Evolutionary conservation across 1,140 invertebrate genomes (phyloP).

Genomic region (Pentalonia nigronervosa): DNA sequence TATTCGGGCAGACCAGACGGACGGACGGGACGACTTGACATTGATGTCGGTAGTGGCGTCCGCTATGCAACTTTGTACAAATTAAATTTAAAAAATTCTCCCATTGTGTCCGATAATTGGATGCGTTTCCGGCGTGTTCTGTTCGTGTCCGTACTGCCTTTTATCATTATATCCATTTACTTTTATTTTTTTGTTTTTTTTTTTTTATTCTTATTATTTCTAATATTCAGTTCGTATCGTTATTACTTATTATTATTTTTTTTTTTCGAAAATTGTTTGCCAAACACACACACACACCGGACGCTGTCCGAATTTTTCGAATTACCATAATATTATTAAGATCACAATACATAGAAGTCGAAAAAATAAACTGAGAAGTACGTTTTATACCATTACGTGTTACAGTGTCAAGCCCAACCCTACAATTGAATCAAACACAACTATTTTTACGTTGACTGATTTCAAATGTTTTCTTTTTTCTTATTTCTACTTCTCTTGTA

Average conservation of each 20-base stretch:
- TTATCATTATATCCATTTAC: conserved; percentile 23
- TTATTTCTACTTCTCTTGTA: background rate
- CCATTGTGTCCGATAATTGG: conserved; percentile 50
- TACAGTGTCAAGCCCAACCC: background rate
- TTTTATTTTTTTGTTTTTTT: background rate
- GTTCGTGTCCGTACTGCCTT: conserved; percentile 13
- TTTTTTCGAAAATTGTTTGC: background rate
- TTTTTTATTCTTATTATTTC: background rate
- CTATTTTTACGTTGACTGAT: background rate
- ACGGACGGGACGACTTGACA: background rate
- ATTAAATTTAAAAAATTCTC: conserved; percentile 15
- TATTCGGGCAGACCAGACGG: background rate
- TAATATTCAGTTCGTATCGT: background rate
- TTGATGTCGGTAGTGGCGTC: background rate
- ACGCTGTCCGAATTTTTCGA: background rate
- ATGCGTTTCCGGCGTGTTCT: conserved; percentile 28
- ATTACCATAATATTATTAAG: background rate
- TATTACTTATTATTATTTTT: background rate
- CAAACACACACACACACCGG: background rate
- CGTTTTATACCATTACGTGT: background rate
- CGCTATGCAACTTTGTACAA: conserved; percentile 16
- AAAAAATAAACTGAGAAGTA: background rate
- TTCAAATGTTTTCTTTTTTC: background rate
- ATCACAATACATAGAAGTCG: background rate
- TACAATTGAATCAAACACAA: background rate